These are phyloP conservation scores for Meloidogyne floridensis DNA, from an alignment of 1,140 invertebrate genomes.

Conservation along the genomic window DNA sequence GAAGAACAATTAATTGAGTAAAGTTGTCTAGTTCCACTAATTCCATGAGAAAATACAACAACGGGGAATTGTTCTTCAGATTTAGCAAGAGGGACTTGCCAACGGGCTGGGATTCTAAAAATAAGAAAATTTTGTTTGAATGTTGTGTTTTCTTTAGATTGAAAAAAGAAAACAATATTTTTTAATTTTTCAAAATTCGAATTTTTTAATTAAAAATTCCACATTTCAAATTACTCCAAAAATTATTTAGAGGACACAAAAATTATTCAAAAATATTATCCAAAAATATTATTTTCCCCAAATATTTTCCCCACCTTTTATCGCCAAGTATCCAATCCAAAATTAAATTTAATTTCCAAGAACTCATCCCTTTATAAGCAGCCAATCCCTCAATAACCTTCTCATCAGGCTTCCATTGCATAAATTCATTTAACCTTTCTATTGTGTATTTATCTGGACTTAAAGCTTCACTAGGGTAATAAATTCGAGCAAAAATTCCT, in stretches of 20 bases:
- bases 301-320: constrained; percentile 28
- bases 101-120: constrained; percentile 14
- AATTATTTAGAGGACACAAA: neutral
- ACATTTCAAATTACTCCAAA: too few relatives aligned
- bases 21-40: constrained; percentile 72
- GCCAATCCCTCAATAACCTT: constrained; percentile 68
- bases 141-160: neutral
- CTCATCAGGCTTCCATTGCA: neutral
- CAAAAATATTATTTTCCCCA: neutral
- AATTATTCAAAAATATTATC: neutral
- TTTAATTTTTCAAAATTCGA: too few relatives aligned
- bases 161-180: too few relatives aligned
- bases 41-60: constrained; percentile 74
- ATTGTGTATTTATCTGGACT: neutral
- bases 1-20: constrained; percentile 72
- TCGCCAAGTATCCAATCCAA: constrained; percentile 69
- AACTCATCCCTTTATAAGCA: constrained; percentile 68
- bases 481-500: constrained; percentile 36
- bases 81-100: constrained; percentile 52
- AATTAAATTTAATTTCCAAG: constrained; percentile 68
- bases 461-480: constrained; percentile 20
- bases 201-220: too few relatives aligned
- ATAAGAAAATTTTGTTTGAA: neutral
- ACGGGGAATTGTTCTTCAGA: constrained; percentile 70
- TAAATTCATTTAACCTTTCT: constrained; percentile 10